Base-by-base conservation (phyloP, 2,797 vertebrate genomes). In the Melanogrammus aeglefinus region DNA sequence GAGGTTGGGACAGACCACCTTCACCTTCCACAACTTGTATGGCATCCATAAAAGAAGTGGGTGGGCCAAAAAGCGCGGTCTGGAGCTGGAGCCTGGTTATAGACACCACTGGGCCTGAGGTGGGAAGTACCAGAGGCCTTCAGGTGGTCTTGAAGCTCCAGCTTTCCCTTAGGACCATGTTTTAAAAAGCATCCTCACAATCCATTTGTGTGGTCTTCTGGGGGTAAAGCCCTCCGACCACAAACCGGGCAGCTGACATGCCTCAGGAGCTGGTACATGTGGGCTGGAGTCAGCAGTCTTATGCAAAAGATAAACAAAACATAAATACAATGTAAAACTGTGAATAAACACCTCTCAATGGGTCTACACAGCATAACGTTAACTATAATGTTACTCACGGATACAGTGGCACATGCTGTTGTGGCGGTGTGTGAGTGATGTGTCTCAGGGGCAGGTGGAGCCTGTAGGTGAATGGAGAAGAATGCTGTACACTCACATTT, bases 11-110 rank as follows among this genome's bases (percentile, higher is more conserved):
- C 77, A 78, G 29, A 66, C 24, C 33, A 78, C 66, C n/a, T 63
- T 72, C 18, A 76, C 80, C 36, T 51, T 78, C 80, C 76, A 81
- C 14, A 81, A 21, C 8, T 66, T 81, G 21, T 75, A 81, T 0
- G 76, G 80, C 74, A 81, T 81, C 76, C 76, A 81, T 3, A 78
- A 33, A 13, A 81, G 66, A 2, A 81, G 69, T 7, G 66, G 69
- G 3, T 81, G 80, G 8, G 69, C 27, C 36, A 78, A 78, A 31
- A 81, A 78, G n/a, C n/a, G 29, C 24, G 3, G 36, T 80, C 79
- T 18, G 75, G 79, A 8, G 75, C 36, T 6, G 79, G 79, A 44
- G 75, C 47, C 71, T 77, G 79, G 21, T 77, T 27, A 36, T 80
- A 80, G 0, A 80, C 16, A 0, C 8, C 35, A n/a, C 41, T 33